These are phyloP conservation scores for Phylloscopus whistleri DNA, from an alignment of 2,113 vertebrate genomes.

Conservation along the genomic window DNA sequence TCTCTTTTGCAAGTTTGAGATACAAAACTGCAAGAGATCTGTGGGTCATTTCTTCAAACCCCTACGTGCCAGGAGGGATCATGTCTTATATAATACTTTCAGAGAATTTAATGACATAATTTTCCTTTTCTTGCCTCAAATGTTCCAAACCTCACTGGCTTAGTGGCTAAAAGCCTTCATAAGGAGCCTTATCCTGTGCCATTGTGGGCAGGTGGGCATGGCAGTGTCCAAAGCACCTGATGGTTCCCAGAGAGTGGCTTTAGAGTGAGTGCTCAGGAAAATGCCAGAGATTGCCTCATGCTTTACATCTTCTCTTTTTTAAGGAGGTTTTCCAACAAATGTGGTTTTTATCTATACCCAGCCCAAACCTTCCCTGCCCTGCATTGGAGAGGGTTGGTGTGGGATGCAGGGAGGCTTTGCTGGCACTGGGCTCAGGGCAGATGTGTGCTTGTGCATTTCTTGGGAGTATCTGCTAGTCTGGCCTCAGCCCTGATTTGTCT, in stretches of 20 bases:
- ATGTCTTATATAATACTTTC: neutral
- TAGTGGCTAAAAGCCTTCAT: neutral
- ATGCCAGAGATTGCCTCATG: neutral
- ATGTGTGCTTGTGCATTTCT: neutral
- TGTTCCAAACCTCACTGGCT: neutral
- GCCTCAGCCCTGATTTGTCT: neutral
- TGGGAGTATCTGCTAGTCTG: neutral
- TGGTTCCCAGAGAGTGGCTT: accelerated
- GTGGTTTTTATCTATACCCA: accelerated
- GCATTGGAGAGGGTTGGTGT: accelerated
- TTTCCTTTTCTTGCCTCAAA: neutral
- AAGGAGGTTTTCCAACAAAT: neutral
- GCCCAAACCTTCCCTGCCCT: neutral
- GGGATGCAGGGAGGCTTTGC: neutral
- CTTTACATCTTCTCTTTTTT: neutral
- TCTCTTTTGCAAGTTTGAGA: accelerated
- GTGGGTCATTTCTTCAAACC: neutral
- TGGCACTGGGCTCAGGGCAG: accelerated
- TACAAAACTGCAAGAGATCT: neutral
- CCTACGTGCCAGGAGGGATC: neutral
- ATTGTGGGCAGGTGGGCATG: accelerated
- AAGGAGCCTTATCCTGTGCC: neutral
- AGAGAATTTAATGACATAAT: neutral
- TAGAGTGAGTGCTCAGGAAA: neutral
- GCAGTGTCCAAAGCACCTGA: neutral